A percentile compares a stretch with the other conserved stretches of the same genome.
Conservation (phyloP, 2,797 vertebrate genomes). For the Scolopax rusticola region DNA sequence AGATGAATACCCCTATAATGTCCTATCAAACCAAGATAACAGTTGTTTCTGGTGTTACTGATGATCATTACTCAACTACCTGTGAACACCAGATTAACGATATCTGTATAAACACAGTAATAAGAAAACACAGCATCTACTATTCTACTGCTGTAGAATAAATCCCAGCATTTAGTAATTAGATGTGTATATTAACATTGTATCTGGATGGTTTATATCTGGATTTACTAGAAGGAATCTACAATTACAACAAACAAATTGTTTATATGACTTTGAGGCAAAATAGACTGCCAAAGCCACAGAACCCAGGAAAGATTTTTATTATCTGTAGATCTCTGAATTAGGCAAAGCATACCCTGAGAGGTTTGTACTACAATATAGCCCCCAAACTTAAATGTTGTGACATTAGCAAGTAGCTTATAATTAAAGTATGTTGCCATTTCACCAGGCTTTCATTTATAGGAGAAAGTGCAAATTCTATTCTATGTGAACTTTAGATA, state of each 20-base stretch:
- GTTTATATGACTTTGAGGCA: neutral
- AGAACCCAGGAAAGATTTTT: neutral
- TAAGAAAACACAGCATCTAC: neutral
- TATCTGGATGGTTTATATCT: neutral
- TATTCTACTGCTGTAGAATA: neutral
- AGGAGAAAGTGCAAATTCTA: conserved; percentile 85
- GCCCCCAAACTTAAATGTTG: conserved; percentile 76
- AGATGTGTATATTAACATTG: neutral
- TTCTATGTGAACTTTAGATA: conserved; percentile 84
- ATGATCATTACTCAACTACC: neutral
- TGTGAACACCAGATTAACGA: neutral
- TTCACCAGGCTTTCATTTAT: conserved; percentile 83
- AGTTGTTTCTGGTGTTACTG: neutral
- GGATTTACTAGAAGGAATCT: neutral
- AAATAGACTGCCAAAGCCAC: neutral
- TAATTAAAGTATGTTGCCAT: conserved; percentile 84
- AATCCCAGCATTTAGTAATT: neutral
- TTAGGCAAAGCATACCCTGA: conserved; percentile 27
- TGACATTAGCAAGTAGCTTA: conserved; percentile 83
- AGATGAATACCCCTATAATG: neutral
- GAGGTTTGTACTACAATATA: conserved; percentile 57
- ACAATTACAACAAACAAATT: neutral
- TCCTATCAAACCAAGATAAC: neutral
- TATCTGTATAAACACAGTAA: neutral
- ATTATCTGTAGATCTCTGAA: conserved; percentile 32